Evolutionary conservation across 2,113 vertebrate species (phyloP).

Genomic region (Cyprinodon brontotheroides): DNA sequence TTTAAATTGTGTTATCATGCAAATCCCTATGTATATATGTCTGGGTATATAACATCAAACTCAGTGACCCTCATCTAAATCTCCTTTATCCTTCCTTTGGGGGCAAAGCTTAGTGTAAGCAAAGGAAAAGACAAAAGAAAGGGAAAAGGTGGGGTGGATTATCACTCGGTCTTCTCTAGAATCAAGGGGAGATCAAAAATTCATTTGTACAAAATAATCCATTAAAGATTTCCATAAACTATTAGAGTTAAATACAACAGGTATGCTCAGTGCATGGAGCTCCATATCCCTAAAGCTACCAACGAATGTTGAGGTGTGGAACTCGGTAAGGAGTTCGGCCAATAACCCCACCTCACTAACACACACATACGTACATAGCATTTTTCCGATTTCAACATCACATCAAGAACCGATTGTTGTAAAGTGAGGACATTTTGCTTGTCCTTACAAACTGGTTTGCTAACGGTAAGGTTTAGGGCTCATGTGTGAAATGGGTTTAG

Average conservation of each 20-base stretch:
- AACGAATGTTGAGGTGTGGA: constrained; percentile 34
- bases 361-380: not conserved
- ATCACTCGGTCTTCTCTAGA: constrained; percentile 67
- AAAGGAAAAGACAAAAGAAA: constrained; percentile 68
- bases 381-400: too few species aligned
- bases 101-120: constrained; percentile 78
- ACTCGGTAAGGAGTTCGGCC: constrained; percentile 14
- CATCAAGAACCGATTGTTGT: too few species aligned
- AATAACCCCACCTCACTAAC: not conserved
- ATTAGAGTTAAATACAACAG: constrained; percentile 65
- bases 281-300: constrained; percentile 38
- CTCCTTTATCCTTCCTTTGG: constrained; percentile 74
- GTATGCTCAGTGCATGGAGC: constrained; percentile 55
- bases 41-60: constrained; percentile 62
- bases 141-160: constrained; percentile 72
- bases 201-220: constrained; percentile 73
- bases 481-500: too few species aligned
- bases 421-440: too few species aligned
- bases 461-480: too few species aligned
- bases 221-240: constrained; percentile 67
- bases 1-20: constrained; percentile 1
- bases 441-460: too few species aligned
- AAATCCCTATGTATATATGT: not conserved
- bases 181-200: constrained; percentile 69
- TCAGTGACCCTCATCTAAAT: constrained; percentile 64